These are phyloP conservation scores for Bryconaethiops microstoma DNA, from an alignment of 2,797 vertebrate genomes.

Conservation along the genomic window DNA sequence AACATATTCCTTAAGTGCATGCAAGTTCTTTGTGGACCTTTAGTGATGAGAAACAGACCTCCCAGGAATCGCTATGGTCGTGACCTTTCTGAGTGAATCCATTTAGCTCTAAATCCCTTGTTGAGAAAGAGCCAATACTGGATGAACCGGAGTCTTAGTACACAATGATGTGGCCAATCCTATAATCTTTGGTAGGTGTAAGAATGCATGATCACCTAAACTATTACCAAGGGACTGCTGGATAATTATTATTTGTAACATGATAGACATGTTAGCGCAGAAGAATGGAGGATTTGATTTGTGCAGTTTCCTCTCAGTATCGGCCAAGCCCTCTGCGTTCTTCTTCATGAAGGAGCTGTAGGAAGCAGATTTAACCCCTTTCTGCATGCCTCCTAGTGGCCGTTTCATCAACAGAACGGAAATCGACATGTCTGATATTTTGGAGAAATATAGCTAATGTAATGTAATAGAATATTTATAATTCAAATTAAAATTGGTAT, in stretches of 20 bases:
- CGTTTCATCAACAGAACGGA: too few relatives aligned
- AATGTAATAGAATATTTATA: too few relatives aligned
- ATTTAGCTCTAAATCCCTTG: slow-evolving; percentile 36
- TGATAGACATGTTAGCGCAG: slow-evolving; percentile 31
- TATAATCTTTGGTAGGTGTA: slow-evolving; percentile 40
- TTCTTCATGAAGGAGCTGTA: not conserved
- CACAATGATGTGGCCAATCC: slow-evolving; percentile 35
- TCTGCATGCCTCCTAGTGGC: too few relatives aligned
- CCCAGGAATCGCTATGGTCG: slow-evolving; percentile 37
- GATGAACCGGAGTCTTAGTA: slow-evolving; percentile 6
- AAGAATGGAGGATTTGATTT: not conserved
- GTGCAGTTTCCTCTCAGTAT: not conserved
- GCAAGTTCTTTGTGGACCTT: slow-evolving; percentile 18
- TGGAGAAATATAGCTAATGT: too few relatives aligned
- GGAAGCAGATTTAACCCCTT: not conserved
- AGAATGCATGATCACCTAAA: slow-evolving; percentile 29
- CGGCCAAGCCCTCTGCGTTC: not conserved
- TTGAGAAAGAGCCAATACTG: slow-evolving; percentile 27
- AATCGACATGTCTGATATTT: too few relatives aligned
- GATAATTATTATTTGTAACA: slow-evolving; percentile 48
- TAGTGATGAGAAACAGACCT: slow-evolving; percentile 41
- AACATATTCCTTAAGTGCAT: slow-evolving; percentile 32
- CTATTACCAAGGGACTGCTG: slow-evolving; percentile 43
- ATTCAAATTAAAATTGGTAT: too few relatives aligned
- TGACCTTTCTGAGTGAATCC: slow-evolving; percentile 30